Conservation (phyloP, 2,113 vertebrate species). For the Salvelinus fontinalis region DNA sequence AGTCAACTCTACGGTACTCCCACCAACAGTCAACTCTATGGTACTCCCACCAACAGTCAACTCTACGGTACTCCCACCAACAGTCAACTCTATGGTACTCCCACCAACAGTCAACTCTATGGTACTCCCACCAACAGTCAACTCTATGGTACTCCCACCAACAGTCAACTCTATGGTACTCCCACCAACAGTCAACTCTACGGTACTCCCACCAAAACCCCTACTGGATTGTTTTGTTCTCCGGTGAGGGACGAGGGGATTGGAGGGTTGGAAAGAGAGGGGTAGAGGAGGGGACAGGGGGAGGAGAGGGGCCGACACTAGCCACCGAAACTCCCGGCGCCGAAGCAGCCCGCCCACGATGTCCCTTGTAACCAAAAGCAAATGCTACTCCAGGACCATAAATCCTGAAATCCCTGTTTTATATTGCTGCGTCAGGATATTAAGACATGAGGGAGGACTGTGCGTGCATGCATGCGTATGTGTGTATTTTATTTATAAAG, state of each 20-base stretch:
- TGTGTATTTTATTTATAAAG: background rate
- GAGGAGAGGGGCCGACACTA: slow-evolving; percentile 17
- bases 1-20: too few relatives aligned
- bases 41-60: too few relatives aligned
- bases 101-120: too few relatives aligned
- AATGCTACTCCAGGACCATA: slow-evolving; percentile 49
- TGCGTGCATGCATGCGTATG: slow-evolving; percentile 1
- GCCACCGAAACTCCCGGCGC: slow-evolving; percentile 6
- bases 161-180: too few relatives aligned
- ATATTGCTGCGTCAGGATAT: slow-evolving; percentile 47
- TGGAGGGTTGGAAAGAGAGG: slow-evolving; percentile 13
- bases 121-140: too few relatives aligned
- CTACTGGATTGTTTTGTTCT: slow-evolving; percentile 30
- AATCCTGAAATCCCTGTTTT: slow-evolving; percentile 42
- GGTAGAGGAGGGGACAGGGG: slow-evolving; percentile 7
- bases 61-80: too few relatives aligned
- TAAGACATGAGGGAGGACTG: background rate
- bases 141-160: too few relatives aligned
- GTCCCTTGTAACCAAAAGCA: slow-evolving; percentile 45
- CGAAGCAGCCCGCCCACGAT: background rate
- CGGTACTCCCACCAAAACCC: too few relatives aligned
- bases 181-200: too few relatives aligned
- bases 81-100: too few relatives aligned
- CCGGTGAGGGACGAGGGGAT: slow-evolving; percentile 13
- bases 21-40: too few relatives aligned